A percentile compares a stretch with the other conserved stretches of the same genome.
These are phyloP conservation scores for Bombus huntii DNA, from an alignment of 1,140 invertebrate genomes.

Conservation along the genomic window DNA sequence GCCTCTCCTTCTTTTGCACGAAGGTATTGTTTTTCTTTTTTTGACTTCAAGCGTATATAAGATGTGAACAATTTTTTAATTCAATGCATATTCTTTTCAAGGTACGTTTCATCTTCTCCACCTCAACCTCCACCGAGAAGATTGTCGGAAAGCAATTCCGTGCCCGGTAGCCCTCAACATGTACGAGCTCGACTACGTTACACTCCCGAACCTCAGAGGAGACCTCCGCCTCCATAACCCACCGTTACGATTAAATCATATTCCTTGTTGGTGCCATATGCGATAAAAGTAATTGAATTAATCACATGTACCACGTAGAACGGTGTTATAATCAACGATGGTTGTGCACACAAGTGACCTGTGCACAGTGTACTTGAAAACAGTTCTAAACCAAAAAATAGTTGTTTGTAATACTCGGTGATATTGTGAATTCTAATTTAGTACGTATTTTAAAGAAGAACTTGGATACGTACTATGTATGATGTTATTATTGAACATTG, in stretches of 20 bases:
- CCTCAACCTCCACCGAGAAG: constrained; percentile 85
- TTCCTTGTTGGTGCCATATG: constrained; percentile 76
- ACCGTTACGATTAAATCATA: constrained; percentile 66
- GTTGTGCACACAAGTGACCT: constrained; percentile 49
- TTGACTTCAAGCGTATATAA: not conserved
- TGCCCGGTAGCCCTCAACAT: constrained; percentile 88
- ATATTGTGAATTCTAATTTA: constrained; percentile 38
- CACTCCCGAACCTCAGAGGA: constrained; percentile 88
- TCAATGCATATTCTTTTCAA: constrained; percentile 58
- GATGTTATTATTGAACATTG: constrained; percentile 29
- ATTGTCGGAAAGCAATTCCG: constrained; percentile 86
- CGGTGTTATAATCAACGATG: constrained; percentile 45
- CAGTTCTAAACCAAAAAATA: constrained; percentile 55
- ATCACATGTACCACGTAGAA: constrained; percentile 58
- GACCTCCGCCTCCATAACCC: constrained; percentile 84
- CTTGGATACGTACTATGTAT: constrained; percentile 39
- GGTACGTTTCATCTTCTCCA: constrained; percentile 87
- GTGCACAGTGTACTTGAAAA: constrained; percentile 53
- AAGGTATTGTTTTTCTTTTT: constrained; percentile 79
- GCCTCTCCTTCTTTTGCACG: constrained; percentile 83
- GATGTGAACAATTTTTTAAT: not conserved
- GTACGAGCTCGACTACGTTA: constrained; percentile 86
- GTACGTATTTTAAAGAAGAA: constrained; percentile 48
- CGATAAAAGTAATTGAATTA: constrained; percentile 58
- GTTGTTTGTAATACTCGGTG: constrained; percentile 64